phyloP scores from a whole-genome alignment of 2,797 vertebrate species.

The Perodicticus potto region DNA sequence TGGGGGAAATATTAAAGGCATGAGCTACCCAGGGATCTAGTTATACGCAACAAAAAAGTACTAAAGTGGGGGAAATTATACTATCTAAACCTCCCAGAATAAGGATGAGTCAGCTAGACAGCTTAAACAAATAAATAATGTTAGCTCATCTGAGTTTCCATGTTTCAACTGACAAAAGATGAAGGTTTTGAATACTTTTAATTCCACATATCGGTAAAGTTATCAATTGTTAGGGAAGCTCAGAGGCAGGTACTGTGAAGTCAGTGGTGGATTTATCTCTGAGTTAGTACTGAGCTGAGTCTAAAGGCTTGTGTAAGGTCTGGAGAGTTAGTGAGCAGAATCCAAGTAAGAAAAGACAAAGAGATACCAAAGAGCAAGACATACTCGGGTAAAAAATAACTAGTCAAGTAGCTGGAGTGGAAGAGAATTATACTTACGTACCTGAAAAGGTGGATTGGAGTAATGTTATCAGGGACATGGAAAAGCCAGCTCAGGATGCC shows the following conservation, averaged over 20 bases:
- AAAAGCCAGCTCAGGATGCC: background rate
- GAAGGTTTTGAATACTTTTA: conserved; percentile 17
- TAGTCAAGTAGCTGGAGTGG: background rate
- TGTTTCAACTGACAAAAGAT: background rate
- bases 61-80: background rate
- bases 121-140: background rate
- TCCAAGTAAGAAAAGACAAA: background rate
- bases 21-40: background rate
- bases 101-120: background rate
- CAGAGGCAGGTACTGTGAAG: background rate
- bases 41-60: background rate
- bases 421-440: background rate
- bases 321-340: background rate
- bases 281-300: background rate
- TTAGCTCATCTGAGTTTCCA: background rate
- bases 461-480: background rate
- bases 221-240: background rate
- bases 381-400: background rate
- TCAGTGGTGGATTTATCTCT: background rate
- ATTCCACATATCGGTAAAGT: background rate
- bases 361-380: background rate
- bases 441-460: background rate
- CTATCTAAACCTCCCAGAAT: background rate
- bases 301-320: background rate
- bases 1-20: background rate